phyloP scores from a whole-genome alignment of 2,888 invertebrate genomes.

The Meloe dianella region DNA sequence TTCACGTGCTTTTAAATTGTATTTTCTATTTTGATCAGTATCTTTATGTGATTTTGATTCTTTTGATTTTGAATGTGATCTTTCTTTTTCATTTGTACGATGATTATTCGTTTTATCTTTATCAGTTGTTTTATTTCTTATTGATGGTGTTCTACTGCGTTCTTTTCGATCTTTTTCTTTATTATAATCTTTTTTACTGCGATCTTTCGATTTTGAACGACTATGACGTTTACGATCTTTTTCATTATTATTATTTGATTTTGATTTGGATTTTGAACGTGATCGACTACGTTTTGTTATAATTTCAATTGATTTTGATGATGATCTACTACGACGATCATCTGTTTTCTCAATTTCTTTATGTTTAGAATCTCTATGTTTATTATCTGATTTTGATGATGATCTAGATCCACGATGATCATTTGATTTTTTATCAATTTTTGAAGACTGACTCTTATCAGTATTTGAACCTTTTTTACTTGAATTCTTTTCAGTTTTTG shows the following conservation, averaged over 20 bases:
- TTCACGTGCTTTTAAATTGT: neutral
- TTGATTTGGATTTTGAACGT: conserved; percentile 16
- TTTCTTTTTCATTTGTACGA: neutral
- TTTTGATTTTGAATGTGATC: conserved; percentile 14
- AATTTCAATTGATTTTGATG: conserved; percentile 20
- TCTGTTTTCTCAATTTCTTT: conserved; percentile 14
- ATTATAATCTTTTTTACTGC: neutral
- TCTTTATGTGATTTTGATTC: neutral
- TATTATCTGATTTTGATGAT: conserved; percentile 10
- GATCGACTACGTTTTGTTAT: conserved; percentile 6
- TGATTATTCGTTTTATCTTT: conserved; percentile 7
- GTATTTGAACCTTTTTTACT: neutral
- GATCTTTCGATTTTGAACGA: conserved; percentile 16
- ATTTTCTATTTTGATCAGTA: neutral
- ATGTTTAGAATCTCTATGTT: conserved; percentile 5
- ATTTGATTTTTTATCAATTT: conserved; percentile 1
- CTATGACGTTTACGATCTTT: neutral
- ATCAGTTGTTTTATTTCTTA: conserved; percentile 7
- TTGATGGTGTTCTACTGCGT: conserved; percentile 14
- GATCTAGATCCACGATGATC: conserved; percentile 10
- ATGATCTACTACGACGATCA: conserved; percentile 22
- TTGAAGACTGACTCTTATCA: neutral
- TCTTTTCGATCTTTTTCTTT: conserved; percentile 7
- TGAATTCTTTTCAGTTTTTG: neutral
- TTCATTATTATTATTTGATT: conserved; percentile 12